Base-by-base conservation (phyloP, 1,140 invertebrate species). In the Zaprionus nigranus region DNA sequence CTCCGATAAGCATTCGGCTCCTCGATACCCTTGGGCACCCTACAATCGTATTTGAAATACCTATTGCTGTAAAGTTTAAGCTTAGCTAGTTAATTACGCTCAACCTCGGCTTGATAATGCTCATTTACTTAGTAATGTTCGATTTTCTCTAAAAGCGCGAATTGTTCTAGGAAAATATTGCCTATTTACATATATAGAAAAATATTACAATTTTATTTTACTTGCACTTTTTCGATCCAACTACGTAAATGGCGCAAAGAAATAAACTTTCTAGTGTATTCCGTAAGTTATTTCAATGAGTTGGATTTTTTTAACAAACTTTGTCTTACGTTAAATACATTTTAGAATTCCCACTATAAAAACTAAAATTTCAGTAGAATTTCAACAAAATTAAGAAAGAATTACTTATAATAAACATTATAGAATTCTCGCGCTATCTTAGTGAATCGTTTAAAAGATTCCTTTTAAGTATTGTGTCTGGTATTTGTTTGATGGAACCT, bases 401-500 rank as follows among this genome's bases (percentile, higher is more conserved):
- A n/a, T 15, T 56, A 13, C 26, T 30, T 17, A 56, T 56, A 30
- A 15, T 54, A 24, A 12, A 13, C 5, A 54, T 12, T 49, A 30
- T 13, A 2, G 3, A 30, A 28, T 12, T n/a, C 20, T 43, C 12
- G 20, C 12, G 4, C 24, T 12, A 3, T 20, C 46, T 20, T 4
- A 11, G 11, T 5, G 11, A 51, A 24, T 51, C 20, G 7, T 51
- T 51, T 12, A 9, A 49, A 3, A 51, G 46, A 22, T 56, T 26
- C 26, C 0, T 30, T 12, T 36, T 20, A 36, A 56, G 20, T 56
- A 22, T 56, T 11, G n/a, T 43, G 22, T 54, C 15, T 20, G 17
- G n/a, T 43, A 46, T 60, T 56, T 74, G 51, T 62, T 75, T 65
- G 24, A 57, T 58, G 56, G 58, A 62, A 51, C 70, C 80, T 70